Percentiles rank a stretch among this genome's conserved stretches.
Evolutionary conservation across 2,113 vertebrate species (phyloP).

Genomic region (Echinops telfairi): DNA sequence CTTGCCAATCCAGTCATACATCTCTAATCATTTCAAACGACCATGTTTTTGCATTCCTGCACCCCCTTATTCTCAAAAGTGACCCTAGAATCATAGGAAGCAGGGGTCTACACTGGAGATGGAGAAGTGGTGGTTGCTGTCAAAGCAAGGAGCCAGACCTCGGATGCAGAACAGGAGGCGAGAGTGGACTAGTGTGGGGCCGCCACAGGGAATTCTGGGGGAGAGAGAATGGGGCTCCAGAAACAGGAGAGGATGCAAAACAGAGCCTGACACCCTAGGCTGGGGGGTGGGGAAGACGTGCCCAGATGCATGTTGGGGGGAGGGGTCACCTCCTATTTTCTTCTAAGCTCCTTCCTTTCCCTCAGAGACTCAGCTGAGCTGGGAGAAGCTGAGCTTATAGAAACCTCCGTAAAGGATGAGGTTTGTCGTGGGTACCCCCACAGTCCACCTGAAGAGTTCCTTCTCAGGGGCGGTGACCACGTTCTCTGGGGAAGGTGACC

Average conservation of each 20-base stretch:
- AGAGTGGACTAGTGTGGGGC: neutral
- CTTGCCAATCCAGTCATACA: neutral
- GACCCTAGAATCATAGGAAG: neutral
- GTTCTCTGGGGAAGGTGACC: neutral
- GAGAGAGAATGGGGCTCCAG: neutral
- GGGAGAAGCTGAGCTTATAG: neutral
- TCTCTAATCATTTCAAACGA: constrained; percentile 9
- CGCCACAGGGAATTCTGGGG: neutral
- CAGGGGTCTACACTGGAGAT: neutral
- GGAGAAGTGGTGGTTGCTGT: neutral
- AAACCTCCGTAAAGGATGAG: neutral
- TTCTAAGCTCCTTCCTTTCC: neutral
- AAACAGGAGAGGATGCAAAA: neutral
- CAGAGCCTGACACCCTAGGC: neutral
- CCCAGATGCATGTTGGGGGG: neutral
- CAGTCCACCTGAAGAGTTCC: neutral
- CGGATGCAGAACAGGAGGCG: neutral
- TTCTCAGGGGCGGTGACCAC: neutral
- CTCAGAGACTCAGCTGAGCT: neutral
- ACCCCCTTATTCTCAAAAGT: neutral
- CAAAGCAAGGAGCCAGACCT: neutral
- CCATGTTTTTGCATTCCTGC: neutral
- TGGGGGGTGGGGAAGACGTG: neutral
- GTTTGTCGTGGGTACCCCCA: neutral
- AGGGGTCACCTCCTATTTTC: neutral